Conservation (phyloP, 2,888 invertebrate species). For the Tanytarsus gracilentus region DNA sequence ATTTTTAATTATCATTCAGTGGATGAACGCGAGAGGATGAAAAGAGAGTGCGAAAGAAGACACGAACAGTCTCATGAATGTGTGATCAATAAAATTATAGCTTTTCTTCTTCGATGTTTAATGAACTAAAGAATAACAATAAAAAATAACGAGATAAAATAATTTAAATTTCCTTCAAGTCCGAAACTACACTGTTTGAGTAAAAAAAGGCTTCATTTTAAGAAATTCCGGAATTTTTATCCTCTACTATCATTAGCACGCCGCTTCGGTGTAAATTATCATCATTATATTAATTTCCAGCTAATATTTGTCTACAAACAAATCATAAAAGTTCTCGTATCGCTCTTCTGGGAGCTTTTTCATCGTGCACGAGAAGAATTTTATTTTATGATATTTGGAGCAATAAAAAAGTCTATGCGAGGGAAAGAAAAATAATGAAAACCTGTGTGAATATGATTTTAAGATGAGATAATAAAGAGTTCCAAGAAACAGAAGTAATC, state of each 20-base stretch:
- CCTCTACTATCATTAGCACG: too few species aligned
- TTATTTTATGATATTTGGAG: too few species aligned
- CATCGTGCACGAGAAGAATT: too few species aligned
- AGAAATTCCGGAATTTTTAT: background rate
- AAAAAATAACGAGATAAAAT: background rate
- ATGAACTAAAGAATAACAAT: too few species aligned
- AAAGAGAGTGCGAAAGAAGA: too few species aligned
- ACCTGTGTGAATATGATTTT: slow-evolving; percentile 6
- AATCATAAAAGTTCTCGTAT: slow-evolving; percentile 19
- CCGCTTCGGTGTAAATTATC: slow-evolving; percentile 27
- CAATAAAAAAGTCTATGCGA: background rate
- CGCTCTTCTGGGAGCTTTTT: slow-evolving; percentile 11
- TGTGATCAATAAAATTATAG: too few species aligned
- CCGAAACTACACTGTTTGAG: too few species aligned
- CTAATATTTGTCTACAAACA: slow-evolving; percentile 28
- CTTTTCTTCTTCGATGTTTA: too few species aligned
- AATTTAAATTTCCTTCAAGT: too few species aligned
- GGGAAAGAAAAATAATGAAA: too few species aligned
- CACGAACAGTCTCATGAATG: too few species aligned
- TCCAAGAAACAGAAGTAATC: slow-evolving; percentile 24
- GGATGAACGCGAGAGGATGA: background rate
- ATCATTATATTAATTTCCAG: slow-evolving; percentile 12
- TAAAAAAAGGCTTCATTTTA: too few species aligned
- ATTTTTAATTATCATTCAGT: slow-evolving; percentile 4
- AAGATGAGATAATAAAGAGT: slow-evolving; percentile 11